Evolutionary conservation across 1,140 invertebrate species (phyloP), one percentile per base, ranked within the genome.

Genomic region (Helicoverpa zea): DNA sequence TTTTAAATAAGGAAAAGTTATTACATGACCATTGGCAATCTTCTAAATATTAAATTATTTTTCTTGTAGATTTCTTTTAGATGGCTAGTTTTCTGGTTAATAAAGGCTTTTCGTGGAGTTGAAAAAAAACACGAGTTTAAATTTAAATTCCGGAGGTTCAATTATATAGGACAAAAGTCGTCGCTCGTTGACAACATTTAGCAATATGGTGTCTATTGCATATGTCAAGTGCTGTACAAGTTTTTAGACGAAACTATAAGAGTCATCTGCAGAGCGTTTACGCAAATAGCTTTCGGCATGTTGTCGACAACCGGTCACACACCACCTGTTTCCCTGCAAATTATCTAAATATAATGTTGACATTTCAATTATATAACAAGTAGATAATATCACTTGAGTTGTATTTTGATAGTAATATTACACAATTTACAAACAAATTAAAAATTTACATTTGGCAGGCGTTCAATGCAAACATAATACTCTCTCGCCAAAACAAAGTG

Each of bases 231-330:
- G 18, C 11, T 18, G 47, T 63, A 66, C 74, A 13, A 66, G 61
- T 78, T 78, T 78, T 78, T 78, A 78, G 47, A 56, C 12, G 14
- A 64, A 63, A 64, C 18, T 51, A 14, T 54, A 51, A 63, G 52
- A 78, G 61, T 78, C 75, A 78, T 66, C 63, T 78, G 75, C 63
- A 78, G 66, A 68, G 7, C 49, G 59, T 78, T 78, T 78, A 78
- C 75, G 75, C 29, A 78, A 78, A 78, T 78, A 78, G 49, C 75
- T 66, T 76, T 78, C 58, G 63, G 63, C 18, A 29, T 68, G 75
- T 66, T 18, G 72, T 58, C n/a, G 16, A 35, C 59, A 77, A 66
- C 75, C 63, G 61, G 75, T 68, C 29, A 77, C 29, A 66, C 23
- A 12, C 63, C 75, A 78, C 75, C 75, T 78, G 75, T 61, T 59